phyloP scores from a whole-genome alignment of 2,113 vertebrate species.

The Leptobrachium ailaonicum region DNA sequence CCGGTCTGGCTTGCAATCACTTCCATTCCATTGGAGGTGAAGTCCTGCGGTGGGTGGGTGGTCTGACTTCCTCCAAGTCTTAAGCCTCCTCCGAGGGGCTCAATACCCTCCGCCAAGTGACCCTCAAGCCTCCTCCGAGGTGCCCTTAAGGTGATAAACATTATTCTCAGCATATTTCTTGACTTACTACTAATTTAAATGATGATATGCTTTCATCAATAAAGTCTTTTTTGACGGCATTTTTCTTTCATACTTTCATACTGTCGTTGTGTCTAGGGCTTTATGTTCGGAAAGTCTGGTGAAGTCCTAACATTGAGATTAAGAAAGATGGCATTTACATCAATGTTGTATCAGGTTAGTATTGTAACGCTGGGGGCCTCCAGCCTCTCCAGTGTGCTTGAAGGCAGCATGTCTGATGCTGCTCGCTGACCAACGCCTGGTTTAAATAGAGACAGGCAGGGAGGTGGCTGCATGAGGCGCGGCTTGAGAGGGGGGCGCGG shows the following conservation, averaged over 20 bases:
- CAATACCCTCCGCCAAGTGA: too few species aligned
- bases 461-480: too few species aligned
- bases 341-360: conserved; percentile 55
- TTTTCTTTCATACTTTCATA: background rate
- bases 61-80: background rate
- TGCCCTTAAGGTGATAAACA: background rate
- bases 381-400: too few species aligned
- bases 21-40: background rate
- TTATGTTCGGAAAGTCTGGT: conserved; percentile 53
- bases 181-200: background rate
- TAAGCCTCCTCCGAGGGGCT: background rate
- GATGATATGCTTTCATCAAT: background rate
- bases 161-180: background rate
- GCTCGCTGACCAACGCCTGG: too few species aligned
- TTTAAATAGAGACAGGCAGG: too few species aligned
- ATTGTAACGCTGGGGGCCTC: too few species aligned
- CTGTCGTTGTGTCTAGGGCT: conserved; percentile 43
- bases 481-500: too few species aligned
- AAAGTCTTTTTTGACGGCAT: too few species aligned
- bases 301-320: conserved; percentile 56
- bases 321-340: conserved; percentile 54
- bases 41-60: background rate
- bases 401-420: too few species aligned
- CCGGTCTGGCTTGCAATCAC: too few species aligned
- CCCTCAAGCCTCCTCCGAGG: background rate